Evolutionary conservation across 2,888 invertebrate species (phyloP).

Genomic region (Agelastica alni): DNA sequence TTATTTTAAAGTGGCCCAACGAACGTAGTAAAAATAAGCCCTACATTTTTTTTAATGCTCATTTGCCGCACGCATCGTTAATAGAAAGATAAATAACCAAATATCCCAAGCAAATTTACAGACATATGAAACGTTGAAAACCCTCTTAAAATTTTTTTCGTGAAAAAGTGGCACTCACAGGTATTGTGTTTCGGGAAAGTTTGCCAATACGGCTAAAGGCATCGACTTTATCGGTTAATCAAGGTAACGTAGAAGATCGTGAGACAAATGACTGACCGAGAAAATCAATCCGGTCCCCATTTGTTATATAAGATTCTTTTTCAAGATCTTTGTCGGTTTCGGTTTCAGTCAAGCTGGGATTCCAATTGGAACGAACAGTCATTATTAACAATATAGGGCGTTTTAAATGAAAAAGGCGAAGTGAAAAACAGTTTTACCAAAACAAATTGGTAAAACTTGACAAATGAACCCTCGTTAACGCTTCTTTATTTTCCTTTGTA

Average conservation of each 20-base stretch:
- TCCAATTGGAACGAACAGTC: constrained; percentile 29
- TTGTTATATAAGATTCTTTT: constrained; percentile 41
- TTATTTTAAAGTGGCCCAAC: constrained; percentile 3
- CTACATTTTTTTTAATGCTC: constrained; percentile 1
- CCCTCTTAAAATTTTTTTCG: background rate
- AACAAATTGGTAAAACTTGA: too few relatives aligned
- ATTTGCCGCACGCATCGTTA: background rate
- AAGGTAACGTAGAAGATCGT: constrained; percentile 42
- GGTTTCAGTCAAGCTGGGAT: constrained; percentile 28
- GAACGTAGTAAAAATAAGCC: constrained; percentile 3
- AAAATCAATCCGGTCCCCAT: constrained; percentile 50
- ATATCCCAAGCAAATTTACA: constrained; percentile 9
- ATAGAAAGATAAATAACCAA: constrained; percentile 11
- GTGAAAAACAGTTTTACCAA: constrained; percentile 9
- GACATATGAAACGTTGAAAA: constrained; percentile 2
- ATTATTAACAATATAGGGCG: constrained; percentile 31
- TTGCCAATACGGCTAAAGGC: constrained; percentile 45
- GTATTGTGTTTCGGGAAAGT: constrained; percentile 42
- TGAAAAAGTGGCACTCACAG: constrained; percentile 28
- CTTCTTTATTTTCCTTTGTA: too few relatives aligned
- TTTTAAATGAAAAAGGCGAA: constrained; percentile 10
- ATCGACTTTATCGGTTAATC: constrained; percentile 47
- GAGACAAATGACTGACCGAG: constrained; percentile 52
- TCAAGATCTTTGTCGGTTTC: constrained; percentile 33
- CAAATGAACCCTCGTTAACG: too few relatives aligned